phyloP scores from a whole-genome alignment of 1,140 invertebrate genomes.

The Drosophila murphyi region DNA sequence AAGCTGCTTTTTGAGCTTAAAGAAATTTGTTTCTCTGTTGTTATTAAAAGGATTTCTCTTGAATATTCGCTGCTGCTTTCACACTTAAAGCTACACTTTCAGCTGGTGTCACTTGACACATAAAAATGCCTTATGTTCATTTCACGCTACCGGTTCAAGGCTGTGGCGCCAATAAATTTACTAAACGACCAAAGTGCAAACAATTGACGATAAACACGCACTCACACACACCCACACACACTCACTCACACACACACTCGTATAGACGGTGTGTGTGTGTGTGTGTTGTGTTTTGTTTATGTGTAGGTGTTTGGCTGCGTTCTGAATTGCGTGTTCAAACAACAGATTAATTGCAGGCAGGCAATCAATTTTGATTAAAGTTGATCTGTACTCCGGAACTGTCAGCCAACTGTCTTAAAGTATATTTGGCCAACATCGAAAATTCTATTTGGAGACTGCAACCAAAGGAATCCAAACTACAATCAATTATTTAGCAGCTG shows the following conservation, averaged over 20 bases:
- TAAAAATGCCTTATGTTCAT: slow-evolving; percentile 4
- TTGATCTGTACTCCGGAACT: slow-evolving; percentile 43
- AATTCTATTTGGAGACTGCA: background rate
- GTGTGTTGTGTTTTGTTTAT: slow-evolving; percentile 13
- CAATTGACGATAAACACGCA: slow-evolving; percentile 49
- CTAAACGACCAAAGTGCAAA: slow-evolving; percentile 72
- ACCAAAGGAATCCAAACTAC: background rate
- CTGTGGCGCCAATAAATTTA: slow-evolving; percentile 71
- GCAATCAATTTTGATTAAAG: slow-evolving; percentile 82
- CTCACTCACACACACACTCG: slow-evolving; percentile 8
- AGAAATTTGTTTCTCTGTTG: no score
- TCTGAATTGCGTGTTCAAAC: slow-evolving; percentile 79
- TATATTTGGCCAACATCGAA: slow-evolving; percentile 11
- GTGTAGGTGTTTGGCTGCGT: slow-evolving; percentile 30
- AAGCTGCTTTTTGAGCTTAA: no score
- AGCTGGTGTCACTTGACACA: slow-evolving; percentile 14
- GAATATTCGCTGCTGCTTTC: background rate
- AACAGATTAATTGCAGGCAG: slow-evolving; percentile 74
- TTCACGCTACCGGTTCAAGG: slow-evolving; percentile 52
- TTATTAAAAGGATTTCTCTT: no score
- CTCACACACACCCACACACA: slow-evolving; percentile 13
- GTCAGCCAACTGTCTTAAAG: slow-evolving; percentile 34
- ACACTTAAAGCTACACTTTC: background rate
- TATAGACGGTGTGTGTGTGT: slow-evolving; percentile 45
- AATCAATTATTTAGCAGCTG: slow-evolving; percentile 8